These are phyloP conservation scores for Hydrochoerus hydrochaeris DNA, from an alignment of 2,113 vertebrate genomes.

Conservation along the genomic window DNA sequence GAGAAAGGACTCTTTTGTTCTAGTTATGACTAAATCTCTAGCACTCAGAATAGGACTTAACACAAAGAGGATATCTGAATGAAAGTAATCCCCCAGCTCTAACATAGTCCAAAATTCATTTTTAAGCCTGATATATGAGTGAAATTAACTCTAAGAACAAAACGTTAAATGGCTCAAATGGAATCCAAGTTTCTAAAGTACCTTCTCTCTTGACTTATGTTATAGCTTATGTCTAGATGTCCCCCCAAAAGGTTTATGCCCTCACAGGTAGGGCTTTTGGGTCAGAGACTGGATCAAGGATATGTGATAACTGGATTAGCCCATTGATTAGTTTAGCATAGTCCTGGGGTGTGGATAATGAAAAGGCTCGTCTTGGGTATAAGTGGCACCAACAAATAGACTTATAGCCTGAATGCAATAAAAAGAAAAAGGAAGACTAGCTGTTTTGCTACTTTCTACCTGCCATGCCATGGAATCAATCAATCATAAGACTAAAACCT, in stretches of 20 bases:
- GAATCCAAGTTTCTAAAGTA: not conserved
- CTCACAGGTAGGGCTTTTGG: not conserved
- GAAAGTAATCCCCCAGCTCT: not conserved
- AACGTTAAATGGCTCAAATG: not conserved
- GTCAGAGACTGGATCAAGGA: not conserved
- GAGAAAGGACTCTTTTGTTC: not conserved
- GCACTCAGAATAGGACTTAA: not conserved
- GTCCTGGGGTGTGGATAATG: not conserved
- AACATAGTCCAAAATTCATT: not conserved
- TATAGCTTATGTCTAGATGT: not conserved
- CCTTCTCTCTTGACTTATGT: not conserved
- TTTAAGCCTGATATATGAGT: not conserved
- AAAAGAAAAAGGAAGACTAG: not conserved
- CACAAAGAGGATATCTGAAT: not conserved
- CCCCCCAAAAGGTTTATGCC: not conserved
- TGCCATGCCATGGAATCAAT: not conserved
- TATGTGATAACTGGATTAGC: not conserved
- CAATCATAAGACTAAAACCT: not conserved
- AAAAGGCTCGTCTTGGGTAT: not conserved
- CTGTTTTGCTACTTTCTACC: not conserved
- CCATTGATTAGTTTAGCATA: not conserved
- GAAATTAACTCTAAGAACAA: not conserved
- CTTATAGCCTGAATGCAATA: not conserved
- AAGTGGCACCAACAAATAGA: not conserved
- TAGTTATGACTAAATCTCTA: not conserved